phyloP scores from a whole-genome alignment of 2,797 vertebrate genomes.

The Lithobates sylvaticus region DNA sequence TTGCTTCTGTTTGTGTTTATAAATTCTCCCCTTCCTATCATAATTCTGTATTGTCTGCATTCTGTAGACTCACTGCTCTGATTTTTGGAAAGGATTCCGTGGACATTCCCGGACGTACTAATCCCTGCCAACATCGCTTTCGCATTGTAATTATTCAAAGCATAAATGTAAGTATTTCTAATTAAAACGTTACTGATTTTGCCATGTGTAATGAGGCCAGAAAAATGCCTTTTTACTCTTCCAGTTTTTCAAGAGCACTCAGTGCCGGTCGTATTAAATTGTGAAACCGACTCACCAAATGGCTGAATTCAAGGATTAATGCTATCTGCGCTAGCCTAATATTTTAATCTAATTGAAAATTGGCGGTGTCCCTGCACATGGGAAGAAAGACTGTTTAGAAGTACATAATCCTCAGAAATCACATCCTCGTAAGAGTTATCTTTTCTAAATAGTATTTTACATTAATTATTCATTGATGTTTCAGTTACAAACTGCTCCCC shows the following conservation, averaged over 20 bases:
- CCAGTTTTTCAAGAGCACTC: background rate
- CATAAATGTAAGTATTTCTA: slow-evolving; percentile 40
- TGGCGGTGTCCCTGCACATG: slow-evolving; percentile 5
- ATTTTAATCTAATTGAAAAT: slow-evolving; percentile 56
- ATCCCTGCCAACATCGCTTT: slow-evolving; percentile 2
- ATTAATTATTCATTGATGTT: slow-evolving; percentile 57
- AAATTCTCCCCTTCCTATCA: background rate
- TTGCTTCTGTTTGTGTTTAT: background rate
- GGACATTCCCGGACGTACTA: background rate
- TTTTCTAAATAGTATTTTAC: slow-evolving; percentile 31
- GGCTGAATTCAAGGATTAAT: slow-evolving; percentile 42
- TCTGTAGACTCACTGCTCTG: background rate
- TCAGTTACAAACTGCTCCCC: slow-evolving; percentile 45
- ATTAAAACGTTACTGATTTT: slow-evolving; percentile 28
- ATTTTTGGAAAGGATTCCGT: background rate
- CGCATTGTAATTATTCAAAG: slow-evolving; percentile 34
- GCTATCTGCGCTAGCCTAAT: slow-evolving; percentile 50
- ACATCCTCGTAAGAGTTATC: slow-evolving; percentile 23
- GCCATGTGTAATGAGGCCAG: slow-evolving; percentile 40
- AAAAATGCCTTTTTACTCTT: slow-evolving; percentile 22
- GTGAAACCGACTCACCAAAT: slow-evolving; percentile 18
- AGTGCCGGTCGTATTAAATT: background rate
- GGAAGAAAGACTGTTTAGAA: slow-evolving; percentile 43
- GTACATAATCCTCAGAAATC: slow-evolving; percentile 26
- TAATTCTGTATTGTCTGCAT: background rate